Conservation (phyloP, 2,888 invertebrate species). For the Dendrolimus pini region DNA sequence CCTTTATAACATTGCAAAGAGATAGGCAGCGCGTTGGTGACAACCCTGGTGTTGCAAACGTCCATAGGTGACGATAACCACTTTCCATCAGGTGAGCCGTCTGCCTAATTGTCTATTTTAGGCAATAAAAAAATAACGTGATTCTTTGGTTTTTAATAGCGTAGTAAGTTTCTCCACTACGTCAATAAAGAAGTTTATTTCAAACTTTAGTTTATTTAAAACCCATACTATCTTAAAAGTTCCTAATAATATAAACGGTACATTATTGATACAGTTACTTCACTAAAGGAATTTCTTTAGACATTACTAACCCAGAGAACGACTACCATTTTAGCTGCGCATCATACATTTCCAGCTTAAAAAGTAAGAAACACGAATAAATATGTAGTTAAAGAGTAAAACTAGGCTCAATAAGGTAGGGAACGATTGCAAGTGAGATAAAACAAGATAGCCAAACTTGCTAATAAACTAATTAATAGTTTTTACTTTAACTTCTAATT, state of each 20-base stretch:
- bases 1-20: not conserved
- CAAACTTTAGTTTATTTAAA: no score
- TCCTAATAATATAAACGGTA: no score
- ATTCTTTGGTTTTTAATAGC: no score
- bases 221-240: no score
- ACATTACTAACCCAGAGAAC: not conserved
- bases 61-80: not conserved
- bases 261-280: slow-evolving; percentile 8
- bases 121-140: not conserved
- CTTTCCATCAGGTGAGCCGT: not conserved
- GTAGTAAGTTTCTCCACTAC: no score
- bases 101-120: not conserved
- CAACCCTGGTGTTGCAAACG: not conserved
- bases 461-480: slow-evolving; percentile 2
- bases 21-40: not conserved
- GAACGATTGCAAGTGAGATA: not conserved
- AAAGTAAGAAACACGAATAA: no score
- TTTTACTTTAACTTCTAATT: no score
- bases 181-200: no score
- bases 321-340: no score
- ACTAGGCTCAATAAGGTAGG: no score
- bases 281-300: slow-evolving; percentile 17
- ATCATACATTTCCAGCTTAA: no score
- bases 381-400: no score
- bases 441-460: slow-evolving; percentile 3